Evolutionary conservation across 2,888 invertebrate genomes (phyloP).

Genomic region (Pasiphila rectangulata): DNA sequence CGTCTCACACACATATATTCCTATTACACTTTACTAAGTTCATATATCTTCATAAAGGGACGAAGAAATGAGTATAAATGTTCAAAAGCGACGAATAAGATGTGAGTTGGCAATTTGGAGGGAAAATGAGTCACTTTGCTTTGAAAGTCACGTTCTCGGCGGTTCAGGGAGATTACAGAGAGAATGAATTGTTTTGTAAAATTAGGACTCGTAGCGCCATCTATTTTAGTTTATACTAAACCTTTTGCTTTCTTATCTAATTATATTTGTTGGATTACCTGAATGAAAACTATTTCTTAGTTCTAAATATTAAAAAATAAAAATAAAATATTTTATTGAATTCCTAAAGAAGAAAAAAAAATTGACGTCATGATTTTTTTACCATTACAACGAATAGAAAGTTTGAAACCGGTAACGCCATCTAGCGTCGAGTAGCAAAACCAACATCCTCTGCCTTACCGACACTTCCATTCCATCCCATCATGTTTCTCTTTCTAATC

Average conservation of each 20-base stretch:
- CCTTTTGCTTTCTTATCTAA: too few species aligned
- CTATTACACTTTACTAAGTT: conserved; percentile 54
- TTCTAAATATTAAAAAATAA: too few species aligned
- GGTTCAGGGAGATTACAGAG: conserved; percentile 31
- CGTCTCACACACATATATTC: conserved; percentile 32
- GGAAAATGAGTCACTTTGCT: conserved; percentile 72
- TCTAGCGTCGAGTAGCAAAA: conserved; percentile 52
- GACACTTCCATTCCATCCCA: conserved; percentile 35
- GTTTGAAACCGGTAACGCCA: conserved; percentile 37
- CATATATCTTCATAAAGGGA: conserved; percentile 65
- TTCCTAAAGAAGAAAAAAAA: too few species aligned
- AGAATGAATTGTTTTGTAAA: conserved; percentile 21
- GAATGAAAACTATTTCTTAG: too few species aligned
- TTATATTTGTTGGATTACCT: too few species aligned
- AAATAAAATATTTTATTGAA: too few species aligned
- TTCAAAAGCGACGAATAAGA: conserved; percentile 62
- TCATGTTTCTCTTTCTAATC: conserved; percentile 34
- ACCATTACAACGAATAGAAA: too few species aligned
- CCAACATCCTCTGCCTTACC: conserved; percentile 48
- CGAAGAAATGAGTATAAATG: conserved; percentile 72
- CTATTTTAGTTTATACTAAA: conserved; percentile 33
- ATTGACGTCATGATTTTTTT: too few species aligned
- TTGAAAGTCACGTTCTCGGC: conserved; percentile 66
- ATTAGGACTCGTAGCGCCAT: conserved; percentile 51
- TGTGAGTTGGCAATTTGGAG: conserved; percentile 68